These are phyloP conservation scores for Drosophila biarmipes DNA, from an alignment of 1,140 invertebrate species.

Conservation along the genomic window DNA sequence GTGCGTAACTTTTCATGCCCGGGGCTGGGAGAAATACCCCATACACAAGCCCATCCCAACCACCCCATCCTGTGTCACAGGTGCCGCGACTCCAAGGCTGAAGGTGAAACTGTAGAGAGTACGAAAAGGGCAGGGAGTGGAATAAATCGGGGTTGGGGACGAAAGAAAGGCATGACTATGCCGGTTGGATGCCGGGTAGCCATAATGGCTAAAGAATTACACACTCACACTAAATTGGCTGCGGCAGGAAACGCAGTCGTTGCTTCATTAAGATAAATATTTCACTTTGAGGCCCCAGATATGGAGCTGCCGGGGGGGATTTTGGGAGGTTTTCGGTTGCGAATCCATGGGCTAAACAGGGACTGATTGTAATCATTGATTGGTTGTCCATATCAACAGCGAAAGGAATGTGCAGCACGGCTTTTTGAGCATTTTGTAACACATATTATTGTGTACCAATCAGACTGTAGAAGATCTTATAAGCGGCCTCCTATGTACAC, in stretches of 20 bases:
- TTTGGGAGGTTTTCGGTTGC: not conserved
- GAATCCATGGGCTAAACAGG: slow-evolving; percentile 19
- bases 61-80: slow-evolving; percentile 56
- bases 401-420: not conserved
- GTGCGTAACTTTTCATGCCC: slow-evolving; percentile 77
- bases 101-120: slow-evolving; percentile 25
- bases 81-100: slow-evolving; percentile 55
- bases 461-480: not conserved
- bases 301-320: not conserved
- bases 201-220: slow-evolving; percentile 84
- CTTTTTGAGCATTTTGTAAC: not conserved
- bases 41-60: slow-evolving; percentile 2
- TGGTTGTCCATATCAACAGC: slow-evolving; percentile 27
- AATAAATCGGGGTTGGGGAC: not conserved
- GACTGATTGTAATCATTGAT: slow-evolving; percentile 45
- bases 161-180: slow-evolving; percentile 5
- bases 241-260: slow-evolving; percentile 82
- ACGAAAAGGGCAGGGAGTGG: not conserved
- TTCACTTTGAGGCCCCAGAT: slow-evolving; percentile 59
- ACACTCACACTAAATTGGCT: slow-evolving; percentile 83
- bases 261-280: slow-evolving; percentile 84
- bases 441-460: not conserved
- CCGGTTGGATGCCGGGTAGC: slow-evolving; percentile 47
- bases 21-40: slow-evolving; percentile 2
- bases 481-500: no score